Conservation (phyloP, 2,888 invertebrate genomes). For the Xestobium rufovillosum region DNA sequence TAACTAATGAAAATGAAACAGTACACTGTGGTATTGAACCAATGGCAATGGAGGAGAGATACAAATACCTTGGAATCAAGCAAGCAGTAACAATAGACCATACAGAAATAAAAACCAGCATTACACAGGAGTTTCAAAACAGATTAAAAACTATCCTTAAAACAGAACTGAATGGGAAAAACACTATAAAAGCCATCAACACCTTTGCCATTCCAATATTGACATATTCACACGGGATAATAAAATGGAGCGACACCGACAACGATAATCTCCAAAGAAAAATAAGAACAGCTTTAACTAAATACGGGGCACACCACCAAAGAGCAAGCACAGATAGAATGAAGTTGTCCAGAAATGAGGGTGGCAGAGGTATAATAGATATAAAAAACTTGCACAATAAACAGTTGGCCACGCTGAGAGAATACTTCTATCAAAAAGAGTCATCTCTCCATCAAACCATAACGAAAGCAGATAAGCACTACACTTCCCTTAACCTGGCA, state of each 20-base stretch:
- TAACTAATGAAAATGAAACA: not conserved
- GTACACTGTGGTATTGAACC: slow-evolving; percentile 1
- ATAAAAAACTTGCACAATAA: slow-evolving; percentile 7
- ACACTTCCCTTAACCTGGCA: not conserved
- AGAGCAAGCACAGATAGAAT: slow-evolving; percentile 14
- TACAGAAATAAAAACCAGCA: slow-evolving; percentile 5
- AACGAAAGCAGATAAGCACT: not conserved
- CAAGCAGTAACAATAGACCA: slow-evolving; percentile 7
- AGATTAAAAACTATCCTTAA: slow-evolving; percentile 15
- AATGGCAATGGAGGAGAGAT: slow-evolving; percentile 9
- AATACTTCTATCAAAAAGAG: slow-evolving; percentile 5
- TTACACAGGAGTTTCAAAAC: slow-evolving; percentile 9
- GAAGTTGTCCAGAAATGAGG: slow-evolving; percentile 15
- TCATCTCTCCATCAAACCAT: slow-evolving; percentile 9
- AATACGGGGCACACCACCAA: slow-evolving; percentile 12
- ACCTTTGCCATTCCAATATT: slow-evolving; percentile 16
- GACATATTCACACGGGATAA: slow-evolving; percentile 13
- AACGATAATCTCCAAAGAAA: slow-evolving; percentile 12
- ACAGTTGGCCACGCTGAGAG: slow-evolving; percentile 7
- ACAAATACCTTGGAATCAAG: slow-evolving; percentile 14
- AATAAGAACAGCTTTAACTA: slow-evolving; percentile 12
- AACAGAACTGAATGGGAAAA: slow-evolving; percentile 11
- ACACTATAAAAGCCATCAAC: slow-evolving; percentile 15
- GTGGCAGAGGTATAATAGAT: slow-evolving; percentile 15
- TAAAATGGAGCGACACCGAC: slow-evolving; percentile 15